Evolutionary conservation across 1,140 invertebrate species (phyloP).

Genomic region (Brachionus sp.): DNA sequence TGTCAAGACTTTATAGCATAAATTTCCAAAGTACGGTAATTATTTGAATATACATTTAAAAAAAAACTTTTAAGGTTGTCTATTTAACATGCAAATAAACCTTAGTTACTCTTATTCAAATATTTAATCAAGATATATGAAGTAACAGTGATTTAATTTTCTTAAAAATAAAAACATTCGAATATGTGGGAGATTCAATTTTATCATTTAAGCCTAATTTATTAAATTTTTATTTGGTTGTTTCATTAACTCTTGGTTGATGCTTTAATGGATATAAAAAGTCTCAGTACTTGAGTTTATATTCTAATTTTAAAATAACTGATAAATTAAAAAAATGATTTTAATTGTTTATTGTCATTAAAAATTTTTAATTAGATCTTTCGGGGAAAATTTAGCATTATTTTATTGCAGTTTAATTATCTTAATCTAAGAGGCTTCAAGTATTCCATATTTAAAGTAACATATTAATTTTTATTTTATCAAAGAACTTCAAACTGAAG

Average conservation of each 20-base stretch:
- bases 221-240: not conserved
- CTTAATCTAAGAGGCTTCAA: too few species aligned
- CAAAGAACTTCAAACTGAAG: too few species aligned
- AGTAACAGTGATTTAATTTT: not conserved
- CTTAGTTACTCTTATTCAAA: not conserved
- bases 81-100: constrained; percentile 10
- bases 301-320: not conserved
- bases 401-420: not conserved
- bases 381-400: not conserved
- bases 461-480: too few species aligned
- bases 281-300: not conserved
- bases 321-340: not conserved
- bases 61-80: not conserved
- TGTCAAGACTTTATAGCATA: not conserved
- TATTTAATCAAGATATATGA: not conserved
- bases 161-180: not conserved
- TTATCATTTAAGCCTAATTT: not conserved
- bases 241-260: not conserved
- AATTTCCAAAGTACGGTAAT: not conserved
- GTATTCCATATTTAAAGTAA: too few species aligned
- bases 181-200: not conserved
- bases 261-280: not conserved
- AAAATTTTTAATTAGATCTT: not conserved
- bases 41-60: not conserved
- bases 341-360: not conserved